These are phyloP conservation scores for Pelodiscus sinensis DNA, from an alignment of 2,113 vertebrate species.

Conservation along the genomic window DNA sequence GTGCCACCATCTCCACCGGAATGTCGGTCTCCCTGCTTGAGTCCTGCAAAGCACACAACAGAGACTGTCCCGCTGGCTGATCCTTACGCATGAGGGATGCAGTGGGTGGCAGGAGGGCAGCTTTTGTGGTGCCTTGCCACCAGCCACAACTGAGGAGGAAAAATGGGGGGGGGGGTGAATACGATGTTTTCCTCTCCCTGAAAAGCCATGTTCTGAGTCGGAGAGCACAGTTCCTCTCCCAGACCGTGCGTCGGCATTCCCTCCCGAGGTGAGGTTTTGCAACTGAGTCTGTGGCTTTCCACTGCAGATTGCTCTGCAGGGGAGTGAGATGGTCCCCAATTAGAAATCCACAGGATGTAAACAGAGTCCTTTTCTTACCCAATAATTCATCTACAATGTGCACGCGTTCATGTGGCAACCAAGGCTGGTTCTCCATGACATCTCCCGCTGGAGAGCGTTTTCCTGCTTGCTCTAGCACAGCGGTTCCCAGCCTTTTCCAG, in stretches of 20 bases:
- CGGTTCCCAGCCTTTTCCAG: no score
- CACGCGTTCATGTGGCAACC: slow-evolving; percentile 28
- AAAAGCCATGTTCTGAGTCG: not conserved
- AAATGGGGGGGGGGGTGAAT: not conserved
- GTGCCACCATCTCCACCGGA: not conserved
- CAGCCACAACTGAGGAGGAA: not conserved
- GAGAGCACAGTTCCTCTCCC: not conserved
- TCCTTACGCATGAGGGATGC: not conserved
- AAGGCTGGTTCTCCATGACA: slow-evolving; percentile 38
- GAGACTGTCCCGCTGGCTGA: not conserved
- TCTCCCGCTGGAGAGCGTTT: slow-evolving; percentile 32
- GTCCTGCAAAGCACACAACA: not conserved
- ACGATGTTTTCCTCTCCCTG: not conserved
- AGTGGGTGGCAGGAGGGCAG: not conserved
- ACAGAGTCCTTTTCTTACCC: slow-evolving; percentile 1
- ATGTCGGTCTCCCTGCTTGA: not conserved
- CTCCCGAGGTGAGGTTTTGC: not conserved
- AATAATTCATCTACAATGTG: slow-evolving; percentile 12
- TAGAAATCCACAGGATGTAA: slow-evolving; percentile 30
- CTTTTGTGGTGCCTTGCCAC: not conserved
- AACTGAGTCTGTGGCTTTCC: not conserved
- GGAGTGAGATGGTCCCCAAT: not conserved
- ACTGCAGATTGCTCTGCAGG: not conserved
- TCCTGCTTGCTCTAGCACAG: not conserved
- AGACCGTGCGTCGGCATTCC: not conserved